Evolutionary conservation across 2,113 vertebrate genomes (phyloP), one percentile per base, ranked within the genome.

Genomic region (Oryzias woworae): DNA sequence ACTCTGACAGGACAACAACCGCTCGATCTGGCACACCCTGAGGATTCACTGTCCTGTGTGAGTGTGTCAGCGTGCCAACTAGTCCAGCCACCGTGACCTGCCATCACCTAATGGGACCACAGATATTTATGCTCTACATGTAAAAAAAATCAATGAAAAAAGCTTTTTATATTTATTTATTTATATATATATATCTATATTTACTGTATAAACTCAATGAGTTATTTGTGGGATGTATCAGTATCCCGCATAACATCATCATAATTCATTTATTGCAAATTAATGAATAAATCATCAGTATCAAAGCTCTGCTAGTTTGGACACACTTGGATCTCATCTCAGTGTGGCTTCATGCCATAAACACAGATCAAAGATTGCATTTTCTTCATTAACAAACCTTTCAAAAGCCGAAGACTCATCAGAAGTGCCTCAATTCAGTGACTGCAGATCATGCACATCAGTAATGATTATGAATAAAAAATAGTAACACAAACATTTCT

Each of bases 1-100:
- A 80, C 65, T 58, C 62, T 83, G 88, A 90, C 90, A 90, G 81
- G 72, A 80, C 52, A 71, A 50, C 74, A 68, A 36, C 52, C 61
- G 16, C 71, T 73, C 56, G 41, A 68, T 56, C 66, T 54, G 74
- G 60, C 67, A 65, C 71, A 61, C 69, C 83, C 77, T 1, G 46
- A 71, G 82, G 83, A 15, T 75, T 28, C 1, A 16, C 57, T 17
- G 13, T 16, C 28, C 15, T 57, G 53, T 57, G 62, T 53, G 75
- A 66, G 75, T 67, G 77, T 69, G 77, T 65, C 20, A 50, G 36
- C 2, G 24, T 58, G 72, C 31, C 59, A 70, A 59, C 53, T 73
- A 47, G 71, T 57, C 24, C 8, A 28, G 58, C 73, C 68, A 56
- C 70, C 42, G 48, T 1, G 2, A 53, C 8, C 28, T 31, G 64